A percentile compares a stretch with the other conserved stretches of the same genome.
Conservation (phyloP, 30 jellyfish, hydroid and myxozoan species). For the Calvadosia cruxmelitensis region DNA sequence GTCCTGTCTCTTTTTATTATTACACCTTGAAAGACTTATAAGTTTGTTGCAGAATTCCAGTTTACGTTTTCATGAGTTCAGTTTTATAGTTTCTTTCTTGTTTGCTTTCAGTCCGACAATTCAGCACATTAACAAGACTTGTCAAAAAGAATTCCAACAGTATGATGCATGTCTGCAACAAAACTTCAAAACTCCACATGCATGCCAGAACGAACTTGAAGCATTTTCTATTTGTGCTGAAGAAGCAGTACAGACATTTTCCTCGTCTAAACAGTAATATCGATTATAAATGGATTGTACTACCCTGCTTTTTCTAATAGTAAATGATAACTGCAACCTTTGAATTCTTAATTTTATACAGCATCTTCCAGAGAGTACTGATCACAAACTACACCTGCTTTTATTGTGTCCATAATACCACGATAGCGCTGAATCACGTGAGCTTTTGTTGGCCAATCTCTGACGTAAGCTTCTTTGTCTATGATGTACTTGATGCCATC, state of each 20-base stretch:
- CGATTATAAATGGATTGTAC: no score
- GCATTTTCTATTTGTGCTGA: background rate
- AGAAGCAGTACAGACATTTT: no score
- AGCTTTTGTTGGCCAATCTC: slow-evolving; percentile 5
- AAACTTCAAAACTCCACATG: background rate
- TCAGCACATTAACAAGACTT: background rate
- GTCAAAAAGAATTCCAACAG: background rate
- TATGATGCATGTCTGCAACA: background rate
- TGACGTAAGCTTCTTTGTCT: slow-evolving; percentile 8
- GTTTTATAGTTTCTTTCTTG: no score
- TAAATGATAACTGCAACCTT: no score
- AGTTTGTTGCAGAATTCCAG: no score
- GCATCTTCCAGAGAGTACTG: background rate
- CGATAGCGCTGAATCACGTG: background rate
- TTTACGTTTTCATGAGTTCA: no score
- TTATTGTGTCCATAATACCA: background rate
- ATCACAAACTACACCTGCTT: background rate
- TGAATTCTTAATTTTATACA: no score
- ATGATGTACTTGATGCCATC: slow-evolving; percentile 18
- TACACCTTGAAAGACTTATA: no score
- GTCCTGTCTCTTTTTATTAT: no score
- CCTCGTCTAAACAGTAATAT: no score
- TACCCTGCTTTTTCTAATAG: no score
- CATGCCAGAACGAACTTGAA: background rate
- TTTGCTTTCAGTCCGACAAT: background rate